Percentiles rank a stretch among this genome's conserved stretches.
Conservation (phyloP, 1,140 invertebrate genomes). For the Bilobella aurantiaca region DNA sequence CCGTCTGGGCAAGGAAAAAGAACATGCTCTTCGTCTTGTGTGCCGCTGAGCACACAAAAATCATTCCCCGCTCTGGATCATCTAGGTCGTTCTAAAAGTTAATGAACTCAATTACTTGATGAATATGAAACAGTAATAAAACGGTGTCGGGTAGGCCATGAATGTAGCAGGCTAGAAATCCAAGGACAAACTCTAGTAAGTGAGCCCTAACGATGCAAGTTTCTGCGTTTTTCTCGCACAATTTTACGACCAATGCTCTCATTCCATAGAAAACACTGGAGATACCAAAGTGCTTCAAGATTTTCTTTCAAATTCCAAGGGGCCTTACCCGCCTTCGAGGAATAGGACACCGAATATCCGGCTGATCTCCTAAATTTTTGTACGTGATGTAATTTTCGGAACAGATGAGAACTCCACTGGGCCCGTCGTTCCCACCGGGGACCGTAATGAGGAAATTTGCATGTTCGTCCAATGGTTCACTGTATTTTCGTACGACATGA, state of each 20-base stretch:
- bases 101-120: constrained; percentile 34
- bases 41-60: constrained; percentile 97
- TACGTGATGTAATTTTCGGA: constrained; percentile 99
- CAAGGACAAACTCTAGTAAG: too few relatives aligned
- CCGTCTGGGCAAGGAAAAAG: constrained; percentile 88
- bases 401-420: constrained; percentile 95
- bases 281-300: constrained; percentile 36
- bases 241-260: constrained; percentile 34
- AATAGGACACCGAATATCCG: constrained; percentile 97
- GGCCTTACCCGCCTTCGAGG: constrained; percentile 66
- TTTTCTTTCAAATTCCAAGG: neutral
- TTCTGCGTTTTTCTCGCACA: constrained; percentile 29
- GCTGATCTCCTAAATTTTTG: constrained; percentile 98
- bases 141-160: too few relatives aligned
- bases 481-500: constrained; percentile 98
- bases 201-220: constrained; percentile 37
- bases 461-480: constrained; percentile 94
- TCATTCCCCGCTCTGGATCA: constrained; percentile 97
- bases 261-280: constrained; percentile 29
- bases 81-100: constrained; percentile 98
- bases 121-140: too few relatives aligned
- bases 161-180: too few relatives aligned
- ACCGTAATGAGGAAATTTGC: constrained; percentile 96
- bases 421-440: constrained; percentile 92
- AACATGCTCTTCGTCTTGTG: constrained; percentile 99